A percentile compares a stretch with the other conserved stretches of the same genome.
Evolutionary conservation across 2,888 invertebrate species (phyloP).

Genomic region (Plutella xylostella): DNA sequence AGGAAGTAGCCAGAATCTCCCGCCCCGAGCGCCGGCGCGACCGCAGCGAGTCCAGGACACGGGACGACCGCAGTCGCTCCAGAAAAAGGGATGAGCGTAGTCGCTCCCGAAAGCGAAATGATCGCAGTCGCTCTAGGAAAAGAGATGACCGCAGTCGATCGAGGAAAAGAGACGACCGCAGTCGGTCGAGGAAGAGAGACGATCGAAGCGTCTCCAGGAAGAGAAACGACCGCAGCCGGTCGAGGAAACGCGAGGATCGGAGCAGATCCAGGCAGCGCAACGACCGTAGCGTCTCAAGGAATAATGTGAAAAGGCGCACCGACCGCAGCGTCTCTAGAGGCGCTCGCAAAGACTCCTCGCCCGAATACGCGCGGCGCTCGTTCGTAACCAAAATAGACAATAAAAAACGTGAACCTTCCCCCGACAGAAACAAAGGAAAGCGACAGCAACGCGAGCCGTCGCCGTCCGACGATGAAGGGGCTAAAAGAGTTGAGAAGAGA

Average conservation of each 20-base stretch:
- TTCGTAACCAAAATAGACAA: slow-evolving; percentile 46
- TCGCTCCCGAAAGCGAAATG: too few relatives aligned
- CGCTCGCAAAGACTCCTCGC: slow-evolving; percentile 30
- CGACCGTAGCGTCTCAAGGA: slow-evolving; percentile 34
- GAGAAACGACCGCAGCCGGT: too few relatives aligned
- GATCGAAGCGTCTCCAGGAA: too few relatives aligned
- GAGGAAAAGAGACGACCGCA: too few relatives aligned
- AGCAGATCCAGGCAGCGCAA: slow-evolving; percentile 23
- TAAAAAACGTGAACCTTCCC: slow-evolving; percentile 33
- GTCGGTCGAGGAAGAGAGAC: too few relatives aligned
- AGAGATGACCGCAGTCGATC: too few relatives aligned
- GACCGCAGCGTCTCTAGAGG: slow-evolving; percentile 34
- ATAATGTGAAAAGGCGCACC: slow-evolving; percentile 32
- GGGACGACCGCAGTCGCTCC: too few relatives aligned
- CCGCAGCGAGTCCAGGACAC: neutral
- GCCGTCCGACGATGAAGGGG: slow-evolving; percentile 36
- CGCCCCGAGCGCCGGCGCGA: neutral
- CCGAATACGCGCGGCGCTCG: slow-evolving; percentile 38
- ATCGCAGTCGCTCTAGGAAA: too few relatives aligned
- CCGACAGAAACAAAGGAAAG: slow-evolving; percentile 29
- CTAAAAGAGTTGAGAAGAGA: slow-evolving; percentile 29
- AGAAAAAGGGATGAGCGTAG: too few relatives aligned
- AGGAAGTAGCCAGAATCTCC: slow-evolving; percentile 24
- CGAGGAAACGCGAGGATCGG: slow-evolving; percentile 16
- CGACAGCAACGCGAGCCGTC: slow-evolving; percentile 36